Conservation (phyloP, 2,797 vertebrate genomes). For the Hylomyscus alleni region DNA sequence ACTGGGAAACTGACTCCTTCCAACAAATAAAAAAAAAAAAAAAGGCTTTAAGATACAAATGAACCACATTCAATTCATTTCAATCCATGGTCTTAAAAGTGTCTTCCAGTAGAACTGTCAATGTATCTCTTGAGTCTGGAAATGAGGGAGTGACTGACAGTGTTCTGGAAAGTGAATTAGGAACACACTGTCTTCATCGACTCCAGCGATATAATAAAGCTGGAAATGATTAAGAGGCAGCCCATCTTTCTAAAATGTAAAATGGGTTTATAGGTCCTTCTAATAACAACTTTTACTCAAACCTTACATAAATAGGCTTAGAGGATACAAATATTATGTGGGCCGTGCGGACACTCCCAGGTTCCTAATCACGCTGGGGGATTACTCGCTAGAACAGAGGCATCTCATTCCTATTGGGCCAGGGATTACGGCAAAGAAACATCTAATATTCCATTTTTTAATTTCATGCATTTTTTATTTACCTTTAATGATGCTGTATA, state of each 20-base stretch:
- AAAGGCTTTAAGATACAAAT: conserved; percentile 74
- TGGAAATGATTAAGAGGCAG: conserved; percentile 88
- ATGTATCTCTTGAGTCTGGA: conserved; percentile 68
- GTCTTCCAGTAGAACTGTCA: conserved; percentile 80
- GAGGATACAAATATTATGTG: conserved; percentile 91
- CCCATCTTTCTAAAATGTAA: conserved; percentile 89
- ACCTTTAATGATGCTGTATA: conserved; percentile 94
- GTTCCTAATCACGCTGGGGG: conserved; percentile 94
- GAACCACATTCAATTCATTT: conserved; percentile 82
- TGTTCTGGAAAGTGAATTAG: conserved; percentile 89
- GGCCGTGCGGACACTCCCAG: conserved; percentile 90
- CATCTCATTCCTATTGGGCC: conserved; percentile 91
- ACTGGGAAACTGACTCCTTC: conserved; percentile 61
- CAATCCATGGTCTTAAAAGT: conserved; percentile 84
- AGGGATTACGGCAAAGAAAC: conserved; percentile 92
- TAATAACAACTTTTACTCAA: conserved; percentile 91
- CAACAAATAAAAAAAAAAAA: conserved; percentile 55
- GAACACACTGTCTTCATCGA: conserved; percentile 80
- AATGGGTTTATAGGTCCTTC: conserved; percentile 91
- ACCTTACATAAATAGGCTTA: conserved; percentile 93
- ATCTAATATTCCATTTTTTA: conserved; percentile 93
- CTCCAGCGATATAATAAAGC: conserved; percentile 87
- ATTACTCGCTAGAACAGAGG: conserved; percentile 93
- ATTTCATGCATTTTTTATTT: conserved; percentile 94
- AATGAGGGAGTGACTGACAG: conserved; percentile 76